Evolutionary conservation across 2,888 invertebrate genomes (phyloP).

Genomic region (Apantesis nais): DNA sequence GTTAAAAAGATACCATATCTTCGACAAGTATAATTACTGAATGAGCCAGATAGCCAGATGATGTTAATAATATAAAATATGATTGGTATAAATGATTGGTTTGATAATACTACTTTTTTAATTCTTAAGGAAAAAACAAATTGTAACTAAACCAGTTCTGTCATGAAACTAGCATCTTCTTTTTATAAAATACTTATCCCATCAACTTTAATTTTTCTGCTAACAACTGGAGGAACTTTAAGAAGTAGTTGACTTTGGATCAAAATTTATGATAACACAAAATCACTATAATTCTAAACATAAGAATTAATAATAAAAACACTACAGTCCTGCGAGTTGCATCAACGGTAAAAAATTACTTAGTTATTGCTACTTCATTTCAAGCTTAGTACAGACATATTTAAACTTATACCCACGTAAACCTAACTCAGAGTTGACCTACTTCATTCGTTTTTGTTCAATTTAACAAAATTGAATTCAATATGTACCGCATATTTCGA

Average conservation of each 20-base stretch:
- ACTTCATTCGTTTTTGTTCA: constrained; percentile 17
- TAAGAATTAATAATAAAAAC: constrained; percentile 1
- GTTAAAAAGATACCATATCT: too few relatives aligned
- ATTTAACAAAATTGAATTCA: constrained; percentile 32
- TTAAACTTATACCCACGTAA: constrained; percentile 12
- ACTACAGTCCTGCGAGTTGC: constrained; percentile 3
- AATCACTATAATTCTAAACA: background rate
- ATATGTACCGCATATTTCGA: constrained; percentile 22
- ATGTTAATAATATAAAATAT: too few relatives aligned
- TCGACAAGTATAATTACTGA: too few relatives aligned
- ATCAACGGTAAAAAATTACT: constrained; percentile 18
- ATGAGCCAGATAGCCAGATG: too few relatives aligned
- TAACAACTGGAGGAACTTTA: background rate
- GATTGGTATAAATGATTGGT: too few relatives aligned
- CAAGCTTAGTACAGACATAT: constrained; percentile 12
- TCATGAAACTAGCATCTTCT: too few relatives aligned
- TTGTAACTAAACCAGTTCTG: too few relatives aligned
- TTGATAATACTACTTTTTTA: too few relatives aligned
- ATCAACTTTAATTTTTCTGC: background rate
- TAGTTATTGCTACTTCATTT: constrained; percentile 12
- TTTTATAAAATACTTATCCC: background rate
- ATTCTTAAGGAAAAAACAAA: too few relatives aligned
- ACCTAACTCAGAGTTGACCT: constrained; percentile 15
- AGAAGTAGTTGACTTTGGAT: background rate
- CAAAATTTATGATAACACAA: background rate